phyloP scores from a whole-genome alignment of 2,797 vertebrate species.

The Schizothorax lantsangensis region DNA sequence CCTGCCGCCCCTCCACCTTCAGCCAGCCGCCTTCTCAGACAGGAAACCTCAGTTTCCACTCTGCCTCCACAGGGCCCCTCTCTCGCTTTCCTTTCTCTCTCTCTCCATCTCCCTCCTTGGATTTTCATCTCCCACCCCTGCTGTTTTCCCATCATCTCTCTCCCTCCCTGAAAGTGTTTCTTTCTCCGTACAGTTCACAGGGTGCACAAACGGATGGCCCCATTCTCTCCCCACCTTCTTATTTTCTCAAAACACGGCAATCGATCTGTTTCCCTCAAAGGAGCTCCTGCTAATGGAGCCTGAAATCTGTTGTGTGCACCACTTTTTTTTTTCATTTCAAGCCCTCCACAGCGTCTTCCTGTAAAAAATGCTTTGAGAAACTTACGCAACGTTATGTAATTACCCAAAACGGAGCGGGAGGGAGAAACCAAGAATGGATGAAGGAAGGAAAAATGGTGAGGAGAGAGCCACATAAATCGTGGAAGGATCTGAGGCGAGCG shows the following conservation, averaged over 20 bases:
- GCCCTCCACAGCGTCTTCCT: not conserved
- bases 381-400: slow-evolving; percentile 38
- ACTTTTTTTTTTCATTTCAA: not conserved
- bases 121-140: slow-evolving; percentile 36
- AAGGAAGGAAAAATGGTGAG: slow-evolving; percentile 31
- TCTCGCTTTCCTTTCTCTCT: slow-evolving; percentile 38
- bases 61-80: slow-evolving; percentile 70
- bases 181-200: slow-evolving; percentile 42
- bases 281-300: slow-evolving; percentile 2
- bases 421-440: slow-evolving; percentile 21
- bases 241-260: not conserved
- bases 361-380: slow-evolving; percentile 45
- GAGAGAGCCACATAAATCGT: slow-evolving; percentile 37
- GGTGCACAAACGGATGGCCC: slow-evolving; percentile 25
- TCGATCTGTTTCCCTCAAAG: slow-evolving; percentile 42
- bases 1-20: slow-evolving; percentile 66
- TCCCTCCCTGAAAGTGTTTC: slow-evolving; percentile 30
- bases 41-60: slow-evolving; percentile 85
- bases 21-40: slow-evolving; percentile 77
- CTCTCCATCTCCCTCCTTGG: slow-evolving; percentile 21
- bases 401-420: slow-evolving; percentile 39
- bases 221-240: slow-evolving; percentile 50
- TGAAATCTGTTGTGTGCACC: slow-evolving; percentile 7
- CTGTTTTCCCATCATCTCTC: slow-evolving; percentile 48
- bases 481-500: slow-evolving; percentile 32